phyloP scores from a whole-genome alignment of 1,140 invertebrate species.

The Nebria ingens region DNA sequence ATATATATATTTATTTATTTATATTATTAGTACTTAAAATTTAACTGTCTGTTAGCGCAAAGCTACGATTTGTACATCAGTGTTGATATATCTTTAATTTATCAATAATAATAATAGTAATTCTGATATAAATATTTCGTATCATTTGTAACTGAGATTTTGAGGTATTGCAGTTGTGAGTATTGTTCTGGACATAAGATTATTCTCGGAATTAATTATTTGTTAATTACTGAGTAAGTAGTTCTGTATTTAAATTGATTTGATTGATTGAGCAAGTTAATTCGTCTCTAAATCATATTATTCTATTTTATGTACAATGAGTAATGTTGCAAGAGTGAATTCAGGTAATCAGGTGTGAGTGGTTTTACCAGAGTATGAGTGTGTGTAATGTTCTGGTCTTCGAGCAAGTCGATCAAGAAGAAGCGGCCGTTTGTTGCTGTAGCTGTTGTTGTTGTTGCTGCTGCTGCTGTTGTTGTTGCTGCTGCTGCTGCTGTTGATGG shows the following conservation, averaged over 20 bases:
- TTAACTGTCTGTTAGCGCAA: conserved; percentile 11
- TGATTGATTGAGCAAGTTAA: no score
- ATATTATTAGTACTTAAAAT: conserved; percentile 13
- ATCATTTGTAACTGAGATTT: conserved; percentile 29
- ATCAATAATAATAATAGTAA: conserved; percentile 18
- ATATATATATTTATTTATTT: no score
- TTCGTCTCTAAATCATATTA: no score
- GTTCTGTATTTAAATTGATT: no score
- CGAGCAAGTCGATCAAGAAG: conserved; percentile 11
- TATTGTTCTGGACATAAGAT: conserved; percentile 19
- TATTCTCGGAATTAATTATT: no score
- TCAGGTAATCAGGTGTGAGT: not conserved
- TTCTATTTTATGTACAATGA: no score
- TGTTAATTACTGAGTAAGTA: no score
- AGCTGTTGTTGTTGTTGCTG: not conserved
- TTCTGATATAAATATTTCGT: conserved; percentile 28
- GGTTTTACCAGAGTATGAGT: not conserved
- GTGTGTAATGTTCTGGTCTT: no score
- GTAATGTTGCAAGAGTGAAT: not conserved
- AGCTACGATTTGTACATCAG: conserved; percentile 12
- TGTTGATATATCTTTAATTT: conserved; percentile 16
- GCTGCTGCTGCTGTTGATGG: not conserved
- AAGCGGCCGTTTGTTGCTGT: not conserved
- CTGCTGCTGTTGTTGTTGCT: not conserved
- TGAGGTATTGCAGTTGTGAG: conserved; percentile 32